phyloP scores from a whole-genome alignment of 2,888 invertebrate genomes.

The Lymantria monacha region DNA sequence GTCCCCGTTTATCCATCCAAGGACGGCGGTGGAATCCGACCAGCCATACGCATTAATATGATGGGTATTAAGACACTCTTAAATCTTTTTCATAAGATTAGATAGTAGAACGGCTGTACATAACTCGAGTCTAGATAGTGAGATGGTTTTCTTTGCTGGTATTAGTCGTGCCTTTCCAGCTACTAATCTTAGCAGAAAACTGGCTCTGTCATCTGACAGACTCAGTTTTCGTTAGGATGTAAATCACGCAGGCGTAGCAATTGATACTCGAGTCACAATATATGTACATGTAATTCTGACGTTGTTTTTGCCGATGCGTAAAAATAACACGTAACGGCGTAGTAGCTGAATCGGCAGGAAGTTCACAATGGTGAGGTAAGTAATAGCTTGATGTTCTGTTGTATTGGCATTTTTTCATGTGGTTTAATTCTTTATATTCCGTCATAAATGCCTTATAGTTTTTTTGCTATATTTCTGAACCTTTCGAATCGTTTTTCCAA shows the following conservation, averaged over 20 bases:
- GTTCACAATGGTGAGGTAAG: slow-evolving; percentile 3
- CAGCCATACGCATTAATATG: neutral
- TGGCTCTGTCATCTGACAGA: no score
- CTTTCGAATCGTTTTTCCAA: slow-evolving; percentile 1
- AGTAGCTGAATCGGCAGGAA: neutral
- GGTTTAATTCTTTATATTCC: slow-evolving; percentile 1
- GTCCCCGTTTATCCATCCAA: neutral
- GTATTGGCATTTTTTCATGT: neutral
- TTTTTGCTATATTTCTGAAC: neutral
- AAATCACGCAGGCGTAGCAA: neutral
- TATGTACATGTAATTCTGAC: neutral
- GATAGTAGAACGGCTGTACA: neutral
- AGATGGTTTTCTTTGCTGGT: neutral
- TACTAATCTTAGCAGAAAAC: no score
- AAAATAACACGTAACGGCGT: slow-evolving; percentile 2
- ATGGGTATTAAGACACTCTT: neutral
- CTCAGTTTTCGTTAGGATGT: neutral
- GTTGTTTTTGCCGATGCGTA: slow-evolving; percentile 1
- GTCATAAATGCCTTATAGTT: slow-evolving; percentile 3
- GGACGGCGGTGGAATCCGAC: neutral
- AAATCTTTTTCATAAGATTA: neutral
- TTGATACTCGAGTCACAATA: neutral
- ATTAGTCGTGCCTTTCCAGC: neutral
- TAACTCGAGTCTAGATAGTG: neutral
- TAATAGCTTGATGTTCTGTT: neutral